A percentile compares a stretch with the other conserved stretches of the same genome.
Conservation (phyloP, 2,113 vertebrate genomes). For the Chiloscyllium plagiosum region DNA sequence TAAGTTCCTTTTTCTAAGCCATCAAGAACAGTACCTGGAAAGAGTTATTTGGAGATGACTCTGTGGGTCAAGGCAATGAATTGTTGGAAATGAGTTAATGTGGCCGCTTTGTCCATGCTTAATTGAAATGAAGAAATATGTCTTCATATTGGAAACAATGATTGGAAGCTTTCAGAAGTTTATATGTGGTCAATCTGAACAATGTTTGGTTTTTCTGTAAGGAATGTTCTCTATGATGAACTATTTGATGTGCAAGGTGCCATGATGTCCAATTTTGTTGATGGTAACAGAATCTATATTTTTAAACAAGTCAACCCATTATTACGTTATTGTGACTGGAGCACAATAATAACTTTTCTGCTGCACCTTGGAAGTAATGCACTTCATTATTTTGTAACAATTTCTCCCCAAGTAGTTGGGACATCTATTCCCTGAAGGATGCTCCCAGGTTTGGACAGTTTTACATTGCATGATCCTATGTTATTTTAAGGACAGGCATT, state of each 20-base stretch:
- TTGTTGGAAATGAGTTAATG: not conserved
- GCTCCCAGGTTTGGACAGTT: not conserved
- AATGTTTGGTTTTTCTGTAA: not conserved
- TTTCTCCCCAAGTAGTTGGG: not conserved
- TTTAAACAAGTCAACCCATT: conserved; percentile 6
- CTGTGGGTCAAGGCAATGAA: not conserved
- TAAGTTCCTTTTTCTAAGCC: not conserved
- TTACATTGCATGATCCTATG: not conserved
- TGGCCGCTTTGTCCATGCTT: not conserved
- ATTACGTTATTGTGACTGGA: conserved; percentile 1
- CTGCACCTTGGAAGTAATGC: not conserved
- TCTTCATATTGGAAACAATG: not conserved
- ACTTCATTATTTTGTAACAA: not conserved
- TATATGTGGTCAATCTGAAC: not conserved
- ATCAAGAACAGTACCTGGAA: not conserved
- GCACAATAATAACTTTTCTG: not conserved
- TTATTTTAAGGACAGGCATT: not conserved
- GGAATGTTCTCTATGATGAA: conserved; percentile 36
- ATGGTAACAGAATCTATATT: not conserved
- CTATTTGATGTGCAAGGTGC: not conserved
- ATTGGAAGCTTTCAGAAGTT: not conserved
- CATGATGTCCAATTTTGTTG: not conserved
- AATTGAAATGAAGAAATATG: not conserved
- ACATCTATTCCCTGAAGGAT: not conserved
- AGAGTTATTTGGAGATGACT: not conserved